These are phyloP conservation scores for Ceratina australensis DNA, from an alignment of 1,140 invertebrate species.

Conservation along the genomic window DNA sequence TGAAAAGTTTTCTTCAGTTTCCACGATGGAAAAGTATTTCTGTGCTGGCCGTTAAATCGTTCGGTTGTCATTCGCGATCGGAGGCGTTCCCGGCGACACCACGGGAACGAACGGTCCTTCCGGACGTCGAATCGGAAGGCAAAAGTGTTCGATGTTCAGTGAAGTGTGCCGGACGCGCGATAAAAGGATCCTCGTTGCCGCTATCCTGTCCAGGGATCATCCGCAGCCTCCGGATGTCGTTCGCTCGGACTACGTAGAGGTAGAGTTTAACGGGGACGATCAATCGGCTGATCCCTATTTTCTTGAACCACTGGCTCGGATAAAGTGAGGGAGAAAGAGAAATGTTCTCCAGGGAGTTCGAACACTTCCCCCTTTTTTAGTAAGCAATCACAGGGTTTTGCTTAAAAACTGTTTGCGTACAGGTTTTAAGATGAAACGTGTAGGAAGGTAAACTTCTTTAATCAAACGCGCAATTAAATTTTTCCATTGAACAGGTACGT, in stretches of 20 bases:
- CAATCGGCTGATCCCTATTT: conserved; percentile 3
- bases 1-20: neutral
- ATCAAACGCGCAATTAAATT: too few relatives aligned
- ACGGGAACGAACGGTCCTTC: neutral
- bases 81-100: neutral
- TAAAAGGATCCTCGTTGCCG: conserved; percentile 11
- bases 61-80: neutral
- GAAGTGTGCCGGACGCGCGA: neutral
- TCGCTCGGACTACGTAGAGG: too few relatives aligned
- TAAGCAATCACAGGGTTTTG: neutral
- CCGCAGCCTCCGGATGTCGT: neutral
- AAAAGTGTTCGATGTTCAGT: conserved; percentile 7
- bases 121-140: neutral
- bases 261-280: neutral
- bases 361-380: neutral
- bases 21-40: neutral
- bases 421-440: too few relatives aligned
- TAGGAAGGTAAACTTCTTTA: too few relatives aligned
- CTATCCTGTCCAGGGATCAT: too few relatives aligned
- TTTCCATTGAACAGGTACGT: too few relatives aligned
- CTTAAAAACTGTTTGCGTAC: too few relatives aligned
- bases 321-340: neutral
- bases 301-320: neutral
- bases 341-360: neutral
- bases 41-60: neutral